These are phyloP conservation scores for Coenobita brevimanus DNA, from an alignment of 1,140 invertebrate genomes.

Conservation along the genomic window DNA sequence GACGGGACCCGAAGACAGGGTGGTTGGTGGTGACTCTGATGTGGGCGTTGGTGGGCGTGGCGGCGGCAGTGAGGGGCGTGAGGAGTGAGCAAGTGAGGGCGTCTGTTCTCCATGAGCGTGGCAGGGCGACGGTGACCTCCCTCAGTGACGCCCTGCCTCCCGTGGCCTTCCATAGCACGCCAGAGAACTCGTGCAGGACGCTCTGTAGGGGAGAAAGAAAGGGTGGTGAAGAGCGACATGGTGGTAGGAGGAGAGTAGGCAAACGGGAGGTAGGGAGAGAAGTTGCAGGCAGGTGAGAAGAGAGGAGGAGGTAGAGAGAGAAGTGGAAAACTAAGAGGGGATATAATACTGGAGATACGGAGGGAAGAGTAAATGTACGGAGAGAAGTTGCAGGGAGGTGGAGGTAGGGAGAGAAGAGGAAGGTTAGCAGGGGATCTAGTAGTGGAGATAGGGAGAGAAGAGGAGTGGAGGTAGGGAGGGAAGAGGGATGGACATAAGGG, in stretches of 20 bases:
- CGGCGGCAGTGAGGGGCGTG: conserved; percentile 48
- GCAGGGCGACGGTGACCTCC: conserved; percentile 76
- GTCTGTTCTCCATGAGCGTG: conserved; percentile 74
- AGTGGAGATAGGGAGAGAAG: too few species aligned
- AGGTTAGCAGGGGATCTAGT: too few species aligned
- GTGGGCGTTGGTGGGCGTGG: conserved; percentile 71
- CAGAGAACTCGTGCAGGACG: conserved; percentile 62
- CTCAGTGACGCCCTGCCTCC: conserved; percentile 76
- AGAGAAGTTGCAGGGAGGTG: too few species aligned
- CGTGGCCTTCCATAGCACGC: conserved; percentile 75
- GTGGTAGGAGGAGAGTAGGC: background rate
- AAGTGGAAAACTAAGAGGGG: too few species aligned
- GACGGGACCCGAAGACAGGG: conserved; percentile 75
- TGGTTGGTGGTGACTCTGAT: conserved; percentile 75
- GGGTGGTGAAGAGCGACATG: background rate
- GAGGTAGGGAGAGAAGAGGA: too few species aligned
- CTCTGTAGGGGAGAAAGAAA: conserved; percentile 46
- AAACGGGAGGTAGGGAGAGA: background rate
- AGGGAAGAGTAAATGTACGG: too few species aligned
- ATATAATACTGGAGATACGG: too few species aligned
- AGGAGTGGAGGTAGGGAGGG: too few species aligned
- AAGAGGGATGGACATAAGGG: too few species aligned
- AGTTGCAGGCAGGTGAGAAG: background rate
- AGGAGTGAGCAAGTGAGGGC: conserved; percentile 65
- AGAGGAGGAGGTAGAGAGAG: too few species aligned